Base-by-base conservation (phyloP, 2,888 invertebrate genomes). In the Ceraclea dissimilis region DNA sequence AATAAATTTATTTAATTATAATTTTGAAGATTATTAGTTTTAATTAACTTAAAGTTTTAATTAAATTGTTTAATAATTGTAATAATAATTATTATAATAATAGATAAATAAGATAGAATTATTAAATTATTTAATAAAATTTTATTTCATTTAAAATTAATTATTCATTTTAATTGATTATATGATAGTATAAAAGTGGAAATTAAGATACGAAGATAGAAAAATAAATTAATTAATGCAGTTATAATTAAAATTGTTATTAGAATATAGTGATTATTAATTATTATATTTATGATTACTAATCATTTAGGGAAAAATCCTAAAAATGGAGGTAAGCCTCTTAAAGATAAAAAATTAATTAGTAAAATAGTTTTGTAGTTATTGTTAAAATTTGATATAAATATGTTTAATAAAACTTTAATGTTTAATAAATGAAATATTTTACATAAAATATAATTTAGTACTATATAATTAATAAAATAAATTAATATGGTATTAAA, bases 1-100 rank as follows among this genome's bases (percentile, higher is more conserved):
- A 76, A 78, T 78, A n/a, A n/a, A 71, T 67, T 63, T 57, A 69
- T 70, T 74, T 80, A 78, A 79, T 74, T 68, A 74, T 70, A 81
- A 76, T 79, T 82, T 81, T 81, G 79, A 82, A 81, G 78, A 79
- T 71, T 81, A 76, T 73, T 74, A 80, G 80, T 80, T 80, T 80
- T 57, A n/a, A 62, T 59, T 79, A 79, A 79, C 78, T 78, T 79
- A 79, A 79, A 80, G 73, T 72, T 75, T 78, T 79, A 72, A 58
- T 55, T 26, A 18, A 54, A 34, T 26, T 39, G 4, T 49, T 21
- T 47, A 18, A 51, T 51, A n/a, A 53, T 1, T 2, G 18, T 20
- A 1, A 52, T 22, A 10, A 22, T 10, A 44, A 43, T 33, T 50
- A 54, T 61, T 46, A 63, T 31, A 57, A 61, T 62, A 49, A 60